phyloP scores from a whole-genome alignment of 2,113 vertebrate species.

The Centrocercus urophasianus region DNA sequence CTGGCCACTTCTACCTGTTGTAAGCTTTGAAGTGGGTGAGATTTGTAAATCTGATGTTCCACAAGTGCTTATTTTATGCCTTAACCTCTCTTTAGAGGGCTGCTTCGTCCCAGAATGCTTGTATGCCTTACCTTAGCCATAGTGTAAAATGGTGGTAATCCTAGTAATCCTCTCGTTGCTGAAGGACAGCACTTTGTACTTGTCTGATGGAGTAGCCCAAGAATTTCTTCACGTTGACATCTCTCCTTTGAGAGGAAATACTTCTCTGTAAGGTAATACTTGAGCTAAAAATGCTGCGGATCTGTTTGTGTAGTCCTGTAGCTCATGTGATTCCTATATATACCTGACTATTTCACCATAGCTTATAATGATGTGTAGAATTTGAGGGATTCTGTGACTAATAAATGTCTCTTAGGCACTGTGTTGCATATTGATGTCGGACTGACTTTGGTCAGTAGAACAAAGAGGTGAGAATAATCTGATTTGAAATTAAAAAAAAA shows the following conservation, averaged over 20 bases:
- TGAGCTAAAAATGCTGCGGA: background rate
- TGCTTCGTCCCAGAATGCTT: background rate
- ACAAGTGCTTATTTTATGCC: background rate
- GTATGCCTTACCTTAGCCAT: background rate
- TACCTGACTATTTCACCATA: background rate
- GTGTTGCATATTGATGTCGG: background rate
- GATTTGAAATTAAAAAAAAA: background rate
- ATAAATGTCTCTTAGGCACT: background rate
- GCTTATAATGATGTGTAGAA: background rate
- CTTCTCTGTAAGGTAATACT: background rate
- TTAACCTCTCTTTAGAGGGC: background rate
- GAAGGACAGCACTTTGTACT: background rate
- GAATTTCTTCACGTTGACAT: background rate
- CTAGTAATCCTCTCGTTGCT: background rate
- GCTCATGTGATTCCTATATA: no score
- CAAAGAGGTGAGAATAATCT: background rate
- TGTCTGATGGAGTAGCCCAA: background rate
- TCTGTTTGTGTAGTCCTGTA: background rate
- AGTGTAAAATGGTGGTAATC: slow-evolving; percentile 2
- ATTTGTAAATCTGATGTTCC: background rate
- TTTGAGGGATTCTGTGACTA: background rate
- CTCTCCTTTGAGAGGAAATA: background rate
- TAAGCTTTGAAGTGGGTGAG: background rate
- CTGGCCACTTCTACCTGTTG: background rate
- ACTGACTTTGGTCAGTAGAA: background rate